Conservation (phyloP, 2,797 vertebrate species). For the Tadarida brasiliensis region DNA sequence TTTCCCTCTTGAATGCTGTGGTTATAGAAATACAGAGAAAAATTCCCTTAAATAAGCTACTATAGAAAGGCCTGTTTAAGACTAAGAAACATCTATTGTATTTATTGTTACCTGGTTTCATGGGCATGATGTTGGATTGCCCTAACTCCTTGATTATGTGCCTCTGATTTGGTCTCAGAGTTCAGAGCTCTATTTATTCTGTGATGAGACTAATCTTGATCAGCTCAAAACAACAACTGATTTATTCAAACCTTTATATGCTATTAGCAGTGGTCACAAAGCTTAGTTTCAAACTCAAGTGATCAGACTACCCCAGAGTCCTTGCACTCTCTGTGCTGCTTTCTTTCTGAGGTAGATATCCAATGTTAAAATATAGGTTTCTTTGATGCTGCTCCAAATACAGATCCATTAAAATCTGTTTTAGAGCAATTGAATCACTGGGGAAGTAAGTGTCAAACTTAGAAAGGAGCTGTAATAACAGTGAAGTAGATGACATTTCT, state of each 20-base stretch:
- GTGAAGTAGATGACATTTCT: constrained; percentile 66
- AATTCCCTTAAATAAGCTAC: not conserved
- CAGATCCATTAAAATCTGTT: constrained; percentile 65
- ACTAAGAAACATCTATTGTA: not conserved
- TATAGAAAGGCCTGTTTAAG: constrained; percentile 32
- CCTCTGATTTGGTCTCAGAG: constrained; percentile 32
- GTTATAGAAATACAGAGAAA: not conserved
- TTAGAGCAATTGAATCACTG: constrained; percentile 74
- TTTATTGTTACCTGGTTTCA: constrained; percentile 43
- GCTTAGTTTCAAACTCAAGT: constrained; percentile 55
- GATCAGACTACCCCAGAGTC: not conserved
- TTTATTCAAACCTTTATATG: not conserved
- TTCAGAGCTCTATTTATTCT: constrained; percentile 35
- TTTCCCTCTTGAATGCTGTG: constrained; percentile 27
- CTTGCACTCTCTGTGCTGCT: not conserved
- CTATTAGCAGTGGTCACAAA: constrained; percentile 19
- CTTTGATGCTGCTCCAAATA: constrained; percentile 75
- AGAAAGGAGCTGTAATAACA: constrained; percentile 66
- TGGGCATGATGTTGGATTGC: constrained; percentile 4
- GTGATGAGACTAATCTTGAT: constrained; percentile 30
- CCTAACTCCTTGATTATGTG: not conserved
- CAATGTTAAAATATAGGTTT: constrained; percentile 67
- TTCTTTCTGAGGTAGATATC: constrained; percentile 56
- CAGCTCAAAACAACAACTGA: constrained; percentile 36
- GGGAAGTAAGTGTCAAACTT: constrained; percentile 66